These are phyloP conservation scores for Fabriciana adippe DNA, from an alignment of 2,888 invertebrate genomes.

Conservation along the genomic window DNA sequence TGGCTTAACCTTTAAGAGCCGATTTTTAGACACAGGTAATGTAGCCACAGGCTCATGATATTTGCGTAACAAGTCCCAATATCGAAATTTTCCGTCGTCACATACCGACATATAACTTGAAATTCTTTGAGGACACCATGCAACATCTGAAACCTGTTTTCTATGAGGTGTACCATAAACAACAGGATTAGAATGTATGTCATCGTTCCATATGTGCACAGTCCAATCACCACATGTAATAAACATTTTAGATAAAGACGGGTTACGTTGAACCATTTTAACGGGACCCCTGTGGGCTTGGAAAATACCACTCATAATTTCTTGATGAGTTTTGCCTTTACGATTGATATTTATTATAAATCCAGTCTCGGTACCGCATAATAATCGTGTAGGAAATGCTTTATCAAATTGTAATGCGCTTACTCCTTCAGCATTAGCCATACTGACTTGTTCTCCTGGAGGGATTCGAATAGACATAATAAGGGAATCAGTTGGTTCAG, in stretches of 20 bases:
- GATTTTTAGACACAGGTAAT: slow-evolving; percentile 78
- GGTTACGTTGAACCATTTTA: slow-evolving; percentile 84
- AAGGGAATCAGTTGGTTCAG: slow-evolving; percentile 80
- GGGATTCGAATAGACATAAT: slow-evolving; percentile 79
- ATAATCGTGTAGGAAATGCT: slow-evolving; percentile 83
- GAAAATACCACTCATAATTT: slow-evolving; percentile 82
- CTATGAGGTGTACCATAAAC: slow-evolving; percentile 52
- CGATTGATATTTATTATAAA: slow-evolving; percentile 83
- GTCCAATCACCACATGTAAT: slow-evolving; percentile 86
- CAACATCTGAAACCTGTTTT: slow-evolving; percentile 54
- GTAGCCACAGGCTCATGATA: slow-evolving; percentile 85
- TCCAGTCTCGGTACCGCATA: slow-evolving; percentile 64
- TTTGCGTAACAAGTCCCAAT: slow-evolving; percentile 90
- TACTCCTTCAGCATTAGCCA: slow-evolving; percentile 80
- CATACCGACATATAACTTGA: slow-evolving; percentile 59
- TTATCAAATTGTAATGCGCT: slow-evolving; percentile 85
- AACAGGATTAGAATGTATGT: slow-evolving; percentile 70
- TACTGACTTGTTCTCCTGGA: slow-evolving; percentile 72
- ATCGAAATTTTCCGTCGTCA: slow-evolving; percentile 86
- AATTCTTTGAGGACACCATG: slow-evolving; percentile 63
- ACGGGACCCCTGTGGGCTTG: slow-evolving; percentile 82
- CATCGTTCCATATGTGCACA: slow-evolving; percentile 86
- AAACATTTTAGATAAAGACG: slow-evolving; percentile 85
- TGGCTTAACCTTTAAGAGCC: slow-evolving; percentile 84
- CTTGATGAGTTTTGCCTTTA: slow-evolving; percentile 84